These are phyloP conservation scores for Deroplatys truncata DNA, from an alignment of 2,888 invertebrate species.

Conservation along the genomic window DNA sequence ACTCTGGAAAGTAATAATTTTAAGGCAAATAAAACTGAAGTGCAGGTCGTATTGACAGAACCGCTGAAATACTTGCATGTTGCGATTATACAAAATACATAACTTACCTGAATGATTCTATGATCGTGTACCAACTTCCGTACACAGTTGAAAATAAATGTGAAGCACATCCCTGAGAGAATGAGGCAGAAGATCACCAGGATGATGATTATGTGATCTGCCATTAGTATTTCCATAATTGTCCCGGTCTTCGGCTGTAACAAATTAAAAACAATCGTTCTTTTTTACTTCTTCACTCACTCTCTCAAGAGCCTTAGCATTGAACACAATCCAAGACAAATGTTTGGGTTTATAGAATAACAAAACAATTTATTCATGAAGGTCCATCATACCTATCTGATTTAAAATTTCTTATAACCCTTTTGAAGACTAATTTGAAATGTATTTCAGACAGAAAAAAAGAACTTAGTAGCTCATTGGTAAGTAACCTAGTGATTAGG, in stretches of 20 bases:
- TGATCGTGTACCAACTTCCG: slow-evolving; percentile 83
- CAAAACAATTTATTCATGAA: too few species aligned
- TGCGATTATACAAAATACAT: background rate
- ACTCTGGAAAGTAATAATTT: too few species aligned
- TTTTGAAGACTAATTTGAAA: too few species aligned
- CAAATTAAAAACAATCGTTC: slow-evolving; percentile 7
- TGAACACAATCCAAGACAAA: rapidly evolving
- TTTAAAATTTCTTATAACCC: too few species aligned
- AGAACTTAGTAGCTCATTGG: too few species aligned
- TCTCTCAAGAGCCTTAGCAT: too few species aligned
- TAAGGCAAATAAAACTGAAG: too few species aligned
- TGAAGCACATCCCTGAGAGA: slow-evolving; percentile 81
- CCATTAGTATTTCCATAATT: slow-evolving; percentile 36
- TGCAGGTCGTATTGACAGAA: background rate
- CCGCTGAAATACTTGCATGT: background rate
- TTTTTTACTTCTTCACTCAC: too few species aligned
- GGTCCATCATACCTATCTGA: too few species aligned
- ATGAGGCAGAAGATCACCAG: slow-evolving; percentile 83
- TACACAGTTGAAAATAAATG: slow-evolving; percentile 83
- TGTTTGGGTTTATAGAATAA: too few species aligned
- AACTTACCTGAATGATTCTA: slow-evolving; percentile 75
- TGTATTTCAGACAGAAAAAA: too few species aligned
- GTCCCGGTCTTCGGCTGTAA: slow-evolving; percentile 38
- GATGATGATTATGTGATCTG: slow-evolving; percentile 78
- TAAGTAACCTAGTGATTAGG: too few species aligned